These are phyloP conservation scores for Acromyrmex echinatior DNA, from an alignment of 1,140 invertebrate species.

Conservation along the genomic window DNA sequence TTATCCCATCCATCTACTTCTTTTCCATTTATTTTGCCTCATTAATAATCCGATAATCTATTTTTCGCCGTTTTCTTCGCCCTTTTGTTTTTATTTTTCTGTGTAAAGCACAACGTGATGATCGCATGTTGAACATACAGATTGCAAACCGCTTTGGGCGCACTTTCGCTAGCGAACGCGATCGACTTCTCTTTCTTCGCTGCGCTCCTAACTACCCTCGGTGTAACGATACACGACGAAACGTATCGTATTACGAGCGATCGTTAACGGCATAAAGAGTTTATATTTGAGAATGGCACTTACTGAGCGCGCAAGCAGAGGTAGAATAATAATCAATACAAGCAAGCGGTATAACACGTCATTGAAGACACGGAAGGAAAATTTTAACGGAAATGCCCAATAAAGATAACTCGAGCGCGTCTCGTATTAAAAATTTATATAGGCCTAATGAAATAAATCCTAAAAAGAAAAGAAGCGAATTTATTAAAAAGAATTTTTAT, in stretches of 20 bases:
- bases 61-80: slow-evolving; percentile 3
- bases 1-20: background rate
- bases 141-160: slow-evolving; percentile 56
- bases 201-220: slow-evolving; percentile 78
- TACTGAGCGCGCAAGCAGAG: slow-evolving; percentile 62
- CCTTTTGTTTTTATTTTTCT: slow-evolving; percentile 2
- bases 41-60: slow-evolving; percentile 47
- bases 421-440: background rate
- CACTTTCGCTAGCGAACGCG: slow-evolving; percentile 67
- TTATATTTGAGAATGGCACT: slow-evolving; percentile 76
- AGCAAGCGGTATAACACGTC: slow-evolving; percentile 64
- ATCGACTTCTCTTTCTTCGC: slow-evolving; percentile 83
- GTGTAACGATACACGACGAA: slow-evolving; percentile 85
- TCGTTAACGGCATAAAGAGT: slow-evolving; percentile 82
- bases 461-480: background rate
- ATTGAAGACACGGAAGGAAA: slow-evolving; percentile 5
- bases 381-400: slow-evolving; percentile 69
- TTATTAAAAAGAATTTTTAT: background rate
- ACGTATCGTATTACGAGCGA: slow-evolving; percentile 83
- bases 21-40: background rate
- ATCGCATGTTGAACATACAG: slow-evolving; percentile 51
- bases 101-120: slow-evolving; percentile 4
- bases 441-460: background rate
- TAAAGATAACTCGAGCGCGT: background rate
- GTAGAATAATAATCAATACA: slow-evolving; percentile 76